These are phyloP conservation scores for Anisognathus igniventris DNA, from an alignment of 2,797 vertebrate species.

Conservation along the genomic window DNA sequence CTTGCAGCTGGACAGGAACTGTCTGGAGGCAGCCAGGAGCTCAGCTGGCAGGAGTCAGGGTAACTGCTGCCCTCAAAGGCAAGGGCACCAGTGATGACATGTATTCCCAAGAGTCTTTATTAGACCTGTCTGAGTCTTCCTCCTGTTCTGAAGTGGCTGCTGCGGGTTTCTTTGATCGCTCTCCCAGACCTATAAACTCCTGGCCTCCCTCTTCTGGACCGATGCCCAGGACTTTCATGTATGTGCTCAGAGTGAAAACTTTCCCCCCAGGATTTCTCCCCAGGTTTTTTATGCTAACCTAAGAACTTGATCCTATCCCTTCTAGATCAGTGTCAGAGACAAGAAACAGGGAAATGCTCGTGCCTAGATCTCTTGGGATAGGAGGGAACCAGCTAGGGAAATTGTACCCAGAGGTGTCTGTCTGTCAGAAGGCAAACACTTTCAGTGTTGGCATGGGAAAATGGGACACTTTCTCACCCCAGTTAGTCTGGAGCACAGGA, in stretches of 20 bases:
- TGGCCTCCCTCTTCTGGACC: background rate
- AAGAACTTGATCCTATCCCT: background rate
- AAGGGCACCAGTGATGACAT: background rate
- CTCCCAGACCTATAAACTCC: background rate
- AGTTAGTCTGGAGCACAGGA: background rate
- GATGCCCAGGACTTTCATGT: background rate
- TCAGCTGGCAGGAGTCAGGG: background rate
- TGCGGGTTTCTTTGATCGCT: slow-evolving; percentile 10
- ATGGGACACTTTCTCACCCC: background rate
- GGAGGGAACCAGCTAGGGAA: background rate
- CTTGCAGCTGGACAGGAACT: background rate
- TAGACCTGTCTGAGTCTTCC: background rate
- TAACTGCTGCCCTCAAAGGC: background rate
- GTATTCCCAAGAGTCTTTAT: background rate
- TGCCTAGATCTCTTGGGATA: background rate
- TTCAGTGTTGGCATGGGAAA: background rate
- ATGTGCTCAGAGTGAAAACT: background rate
- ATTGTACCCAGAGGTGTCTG: background rate
- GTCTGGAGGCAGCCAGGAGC: background rate
- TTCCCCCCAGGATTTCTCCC: background rate
- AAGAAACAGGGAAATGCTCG: background rate
- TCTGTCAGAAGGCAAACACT: background rate
- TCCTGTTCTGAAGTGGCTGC: background rate
- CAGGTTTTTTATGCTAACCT: background rate
- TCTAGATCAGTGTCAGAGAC: background rate